phyloP scores from a whole-genome alignment of 2,797 vertebrate genomes.

The Okamejei kenojei region DNA sequence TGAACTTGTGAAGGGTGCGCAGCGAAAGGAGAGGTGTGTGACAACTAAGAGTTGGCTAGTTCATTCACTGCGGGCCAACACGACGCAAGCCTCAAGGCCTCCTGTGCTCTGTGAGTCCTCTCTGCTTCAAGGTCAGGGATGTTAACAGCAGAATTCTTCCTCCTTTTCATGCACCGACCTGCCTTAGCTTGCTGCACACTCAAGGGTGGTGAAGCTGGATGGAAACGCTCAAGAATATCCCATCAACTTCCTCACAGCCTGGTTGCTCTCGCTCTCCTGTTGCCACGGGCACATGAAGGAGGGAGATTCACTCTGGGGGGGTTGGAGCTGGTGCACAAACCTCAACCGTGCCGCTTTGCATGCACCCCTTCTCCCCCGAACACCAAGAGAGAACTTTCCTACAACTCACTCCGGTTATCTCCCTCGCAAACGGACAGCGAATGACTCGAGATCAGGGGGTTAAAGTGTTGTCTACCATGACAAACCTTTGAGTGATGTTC shows the following conservation, averaged over 20 bases:
- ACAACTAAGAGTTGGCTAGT: not conserved
- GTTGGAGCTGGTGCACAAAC: too few species aligned
- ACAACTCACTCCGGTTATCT: too few species aligned
- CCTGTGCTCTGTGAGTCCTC: not conserved
- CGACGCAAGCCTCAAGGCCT: too few species aligned
- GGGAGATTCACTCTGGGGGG: not conserved
- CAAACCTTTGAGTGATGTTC: not conserved
- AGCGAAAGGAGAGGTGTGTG: not conserved
- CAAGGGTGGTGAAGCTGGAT: not conserved
- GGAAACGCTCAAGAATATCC: not conserved
- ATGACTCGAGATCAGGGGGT: not conserved
- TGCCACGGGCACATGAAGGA: not conserved
- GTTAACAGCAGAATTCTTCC: not conserved
- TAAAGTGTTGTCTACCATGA: not conserved
- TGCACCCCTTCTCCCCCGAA: not conserved
- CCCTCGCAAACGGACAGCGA: not conserved
- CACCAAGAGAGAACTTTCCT: not conserved
- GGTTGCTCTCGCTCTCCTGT: not conserved
- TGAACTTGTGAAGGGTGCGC: not conserved
- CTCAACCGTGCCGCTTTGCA: not conserved
- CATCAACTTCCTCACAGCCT: too few species aligned
- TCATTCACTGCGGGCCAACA: not conserved
- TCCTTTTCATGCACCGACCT: not conserved
- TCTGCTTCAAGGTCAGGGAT: not conserved
- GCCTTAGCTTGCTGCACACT: not conserved